Conservation (phyloP, 2,888 invertebrate species). For the Oscheius sp. region DNA sequence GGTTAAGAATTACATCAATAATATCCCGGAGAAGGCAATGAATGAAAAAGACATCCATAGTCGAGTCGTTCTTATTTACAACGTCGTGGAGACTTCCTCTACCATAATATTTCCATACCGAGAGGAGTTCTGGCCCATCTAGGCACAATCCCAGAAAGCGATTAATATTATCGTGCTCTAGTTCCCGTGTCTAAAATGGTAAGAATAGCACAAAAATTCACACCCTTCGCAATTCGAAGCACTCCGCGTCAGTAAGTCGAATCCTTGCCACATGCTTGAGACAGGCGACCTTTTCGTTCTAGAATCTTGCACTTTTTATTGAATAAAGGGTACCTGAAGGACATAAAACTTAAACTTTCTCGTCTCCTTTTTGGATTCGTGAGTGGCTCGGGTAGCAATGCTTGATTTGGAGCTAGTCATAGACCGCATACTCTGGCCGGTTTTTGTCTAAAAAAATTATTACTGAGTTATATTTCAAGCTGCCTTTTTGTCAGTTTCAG, state of each 20-base stretch:
- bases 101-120: slow-evolving; percentile 62
- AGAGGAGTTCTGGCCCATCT: slow-evolving; percentile 59
- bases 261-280: slow-evolving; percentile 44
- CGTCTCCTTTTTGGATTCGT: slow-evolving; percentile 47
- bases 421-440: slow-evolving; percentile 9
- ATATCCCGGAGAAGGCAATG: slow-evolving; percentile 55
- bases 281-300: slow-evolving; percentile 41
- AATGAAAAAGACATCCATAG: slow-evolving; percentile 56
- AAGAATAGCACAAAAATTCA: not conserved
- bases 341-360: slow-evolving; percentile 40
- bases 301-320: not conserved
- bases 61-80: slow-evolving; percentile 44
- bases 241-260: slow-evolving; percentile 39
- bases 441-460: slow-evolving; percentile 14
- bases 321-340: not conserved
- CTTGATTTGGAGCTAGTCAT: slow-evolving; percentile 40
- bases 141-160: slow-evolving; percentile 65
- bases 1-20: slow-evolving; percentile 38
- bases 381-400: slow-evolving; percentile 44
- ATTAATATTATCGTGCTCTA: slow-evolving; percentile 69
- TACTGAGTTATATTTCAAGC: not conserved
- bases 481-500: slow-evolving; percentile 13
- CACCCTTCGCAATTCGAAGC: slow-evolving; percentile 44
- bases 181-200: slow-evolving; percentile 57
- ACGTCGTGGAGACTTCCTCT: slow-evolving; percentile 47